Conservation (phyloP, 2,113 vertebrate species). For the Melospiza georgiana region DNA sequence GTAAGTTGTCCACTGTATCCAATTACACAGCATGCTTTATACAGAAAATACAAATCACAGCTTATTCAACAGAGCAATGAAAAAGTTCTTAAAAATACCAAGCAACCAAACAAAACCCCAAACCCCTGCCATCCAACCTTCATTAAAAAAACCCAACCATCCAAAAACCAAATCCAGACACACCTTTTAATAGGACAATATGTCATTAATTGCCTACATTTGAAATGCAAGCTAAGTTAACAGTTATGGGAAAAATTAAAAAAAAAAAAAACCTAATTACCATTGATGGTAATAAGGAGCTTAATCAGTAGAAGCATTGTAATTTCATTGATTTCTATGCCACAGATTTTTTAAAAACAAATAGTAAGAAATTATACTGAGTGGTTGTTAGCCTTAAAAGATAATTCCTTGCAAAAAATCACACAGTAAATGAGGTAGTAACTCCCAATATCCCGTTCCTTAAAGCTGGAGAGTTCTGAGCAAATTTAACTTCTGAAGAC, state of each 20-base stretch:
- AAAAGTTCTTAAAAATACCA: neutral
- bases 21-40: neutral
- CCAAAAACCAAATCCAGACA: neutral
- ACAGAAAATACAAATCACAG: neutral
- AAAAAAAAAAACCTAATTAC: neutral
- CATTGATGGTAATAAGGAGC: neutral
- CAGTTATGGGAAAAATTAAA: neutral
- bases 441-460: neutral
- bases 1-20: neutral
- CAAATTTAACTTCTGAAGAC: neutral
- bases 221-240: neutral
- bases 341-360: neutral
- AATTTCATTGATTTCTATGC: neutral
- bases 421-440: neutral
- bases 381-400: neutral
- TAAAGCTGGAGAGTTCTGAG: neutral
- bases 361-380: neutral
- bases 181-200: neutral
- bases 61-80: neutral
- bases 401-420: neutral
- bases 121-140: neutral
- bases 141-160: neutral
- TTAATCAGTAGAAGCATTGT: neutral
- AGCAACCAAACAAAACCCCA: neutral
- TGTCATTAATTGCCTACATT: neutral